Base-by-base conservation (phyloP, 2,797 vertebrate genomes). In the Lerista edwardsae region DNA sequence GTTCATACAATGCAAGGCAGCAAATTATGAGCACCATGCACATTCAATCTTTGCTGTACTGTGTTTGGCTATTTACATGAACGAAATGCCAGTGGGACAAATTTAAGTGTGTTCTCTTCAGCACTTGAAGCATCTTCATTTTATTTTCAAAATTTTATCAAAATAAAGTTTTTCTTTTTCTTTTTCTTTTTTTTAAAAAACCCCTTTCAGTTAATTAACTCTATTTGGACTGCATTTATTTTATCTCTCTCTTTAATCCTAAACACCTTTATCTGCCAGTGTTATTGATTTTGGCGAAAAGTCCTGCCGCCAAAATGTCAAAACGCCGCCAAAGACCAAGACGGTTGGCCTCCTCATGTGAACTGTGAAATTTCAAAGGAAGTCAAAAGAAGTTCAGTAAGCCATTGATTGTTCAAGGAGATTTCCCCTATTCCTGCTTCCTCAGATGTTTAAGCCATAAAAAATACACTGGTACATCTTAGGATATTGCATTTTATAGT, bases 191-290 rank as follows among this genome's bases (percentile, higher is more conserved):
- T n/a, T n/a, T n/a, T n/a, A n/a, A n/a, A n/a, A 69, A 76, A 6
- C 29, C 59, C 72, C 75, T 69, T 14, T 74, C 88, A 61, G 29
- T 86, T 87, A 90, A n/a, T 0, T 87, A 85, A 77, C 90, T 81
- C 85, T 85, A 69, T 91, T 80, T 84, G 64, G 90, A 92, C 90
- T 88, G 59, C 79, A 86, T 71, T 39, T 61, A 17, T 80, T 51
- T 80, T 12, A 80, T n/a, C 39, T 62, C 7, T 10, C 36, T 51
- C 36, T 76, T 75, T 9, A 75, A 14, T 57, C 11, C 29, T n/a
- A 36, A 59, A 80, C 47, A 29, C 1, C 14, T 44, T 44, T 36
- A 84, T 39, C 25, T 47, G 3, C 9, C 72, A 51, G 10, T n/a
- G 10, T 57, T 75, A 57, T 57, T 67, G 1, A 1, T 25, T 82